Evolutionary conservation across 2,888 invertebrate species (phyloP).

Genomic region (Operophtera brumata): DNA sequence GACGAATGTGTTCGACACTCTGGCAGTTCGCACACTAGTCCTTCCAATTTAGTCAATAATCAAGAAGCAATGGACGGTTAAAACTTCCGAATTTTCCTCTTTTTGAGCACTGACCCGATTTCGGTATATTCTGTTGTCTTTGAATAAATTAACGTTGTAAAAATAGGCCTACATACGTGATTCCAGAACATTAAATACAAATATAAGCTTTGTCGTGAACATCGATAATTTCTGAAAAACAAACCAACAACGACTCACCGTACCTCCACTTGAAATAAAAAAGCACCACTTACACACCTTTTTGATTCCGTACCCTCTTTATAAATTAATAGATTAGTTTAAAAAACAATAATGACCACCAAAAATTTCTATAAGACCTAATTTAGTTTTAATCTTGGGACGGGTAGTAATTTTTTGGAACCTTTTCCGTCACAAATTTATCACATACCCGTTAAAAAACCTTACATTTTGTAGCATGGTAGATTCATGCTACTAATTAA

Average conservation of each 20-base stretch:
- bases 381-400: background rate
- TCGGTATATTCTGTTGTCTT: too few relatives aligned
- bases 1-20: too few relatives aligned
- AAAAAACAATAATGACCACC: background rate
- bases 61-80: too few relatives aligned
- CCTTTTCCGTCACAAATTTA: background rate
- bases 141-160: background rate
- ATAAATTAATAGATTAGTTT: too few relatives aligned
- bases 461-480: too few relatives aligned
- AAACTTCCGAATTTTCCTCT: too few relatives aligned
- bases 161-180: background rate
- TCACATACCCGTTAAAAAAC: too few relatives aligned
- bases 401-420: background rate
- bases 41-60: too few relatives aligned
- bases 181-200: background rate
- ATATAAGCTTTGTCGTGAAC: background rate
- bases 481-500: too few relatives aligned
- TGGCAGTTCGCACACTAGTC: too few relatives aligned
- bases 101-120: too few relatives aligned
- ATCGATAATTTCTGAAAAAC: slow-evolving; percentile 1
- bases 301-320: slow-evolving; percentile 1
- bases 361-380: background rate
- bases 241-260: slow-evolving; percentile 9
- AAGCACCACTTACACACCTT: slow-evolving; percentile 11
- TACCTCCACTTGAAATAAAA: background rate